Evolutionary conservation across 2,888 invertebrate genomes (phyloP).

Genomic region (Choreutis nemorana): DNA sequence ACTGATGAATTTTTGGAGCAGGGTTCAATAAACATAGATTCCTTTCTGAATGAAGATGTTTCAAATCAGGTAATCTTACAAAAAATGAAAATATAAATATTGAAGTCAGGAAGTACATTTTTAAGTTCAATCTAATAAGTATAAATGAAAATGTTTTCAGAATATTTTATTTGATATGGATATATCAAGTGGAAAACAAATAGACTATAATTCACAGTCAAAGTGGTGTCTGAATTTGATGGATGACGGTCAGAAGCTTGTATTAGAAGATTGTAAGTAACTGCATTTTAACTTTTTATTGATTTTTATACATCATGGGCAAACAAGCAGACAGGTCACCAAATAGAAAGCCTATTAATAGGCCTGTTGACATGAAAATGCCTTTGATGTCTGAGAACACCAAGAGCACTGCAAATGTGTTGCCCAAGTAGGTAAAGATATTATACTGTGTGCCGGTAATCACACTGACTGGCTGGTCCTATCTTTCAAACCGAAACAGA

Average conservation of each 20-base stretch:
- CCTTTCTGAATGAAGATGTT: not conserved
- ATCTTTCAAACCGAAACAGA: too few species aligned
- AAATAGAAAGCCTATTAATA: too few species aligned
- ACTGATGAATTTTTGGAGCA: conserved; percentile 17
- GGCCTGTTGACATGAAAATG: too few species aligned
- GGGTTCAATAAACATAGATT: conserved; percentile 1
- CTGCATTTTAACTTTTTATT: not conserved
- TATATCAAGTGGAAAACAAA: not conserved
- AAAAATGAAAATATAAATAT: too few species aligned
- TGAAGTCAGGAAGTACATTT: too few species aligned
- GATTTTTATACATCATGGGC: not conserved
- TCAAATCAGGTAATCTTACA: not conserved
- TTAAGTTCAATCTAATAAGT: not conserved
- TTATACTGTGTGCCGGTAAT: too few species aligned
- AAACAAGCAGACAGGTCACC: too few species aligned
- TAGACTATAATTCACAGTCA: not conserved
- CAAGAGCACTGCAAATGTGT: too few species aligned
- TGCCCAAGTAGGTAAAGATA: too few species aligned
- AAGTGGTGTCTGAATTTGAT: not conserved
- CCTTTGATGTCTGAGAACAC: too few species aligned
- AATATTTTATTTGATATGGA: not conserved
- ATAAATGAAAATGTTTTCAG: not conserved
- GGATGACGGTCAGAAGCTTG: not conserved
- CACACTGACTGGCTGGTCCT: too few species aligned
- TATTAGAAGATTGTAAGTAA: not conserved